Base-by-base conservation (phyloP, 2,888 invertebrate species). In the Drosophila mimica region DNA sequence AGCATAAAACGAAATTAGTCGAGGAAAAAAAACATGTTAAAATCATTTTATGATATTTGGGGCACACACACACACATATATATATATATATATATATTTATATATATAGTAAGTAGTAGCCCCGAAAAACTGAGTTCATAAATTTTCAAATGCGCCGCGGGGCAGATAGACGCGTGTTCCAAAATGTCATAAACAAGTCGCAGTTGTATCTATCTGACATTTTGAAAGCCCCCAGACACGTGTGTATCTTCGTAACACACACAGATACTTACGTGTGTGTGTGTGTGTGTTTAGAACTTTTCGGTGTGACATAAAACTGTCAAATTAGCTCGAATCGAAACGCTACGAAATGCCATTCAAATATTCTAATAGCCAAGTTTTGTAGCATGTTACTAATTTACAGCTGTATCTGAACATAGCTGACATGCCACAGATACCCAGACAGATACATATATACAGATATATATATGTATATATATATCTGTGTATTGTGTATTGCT, bases 111-210 rank as follows among this genome's bases (percentile, higher is more conserved):
- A 63, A 75, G 75, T 58, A 71, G 65, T 57, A 63, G 54, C n/a
- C 40, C 43, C n/a, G 0, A 48, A 40, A 71, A 73, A 71, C 48
- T 17, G 70, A 74, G 67, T 74, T 81, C 83, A 82, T 82, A 82
- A 82, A 84, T 88, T 75, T 73, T 52, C 30, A 69, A 57, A 70
- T 61, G 67, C 65, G 52, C 81, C 68, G 76, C 66, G 70, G 63
- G 63, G 30, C 65, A 53, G 49, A 53, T 56, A 61, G 79, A 87
- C 79, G 85, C 85, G 85, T 87, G 74, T 87, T 79, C 73, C 57
- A 71, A 89, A 84, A 89, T 85, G 85, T 87, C 86, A 86, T 86
- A 89, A 86, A 89, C 81, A 78, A 87, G 69, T 65, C 79, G 62
- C 70, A 63, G 74, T 51, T 49, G 43, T 60, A 40, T 59, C 28